Evolutionary conservation across 1,140 invertebrate genomes (phyloP), one percentile per base, ranked within the genome.

Genomic region (Coptotermes formosanus): DNA sequence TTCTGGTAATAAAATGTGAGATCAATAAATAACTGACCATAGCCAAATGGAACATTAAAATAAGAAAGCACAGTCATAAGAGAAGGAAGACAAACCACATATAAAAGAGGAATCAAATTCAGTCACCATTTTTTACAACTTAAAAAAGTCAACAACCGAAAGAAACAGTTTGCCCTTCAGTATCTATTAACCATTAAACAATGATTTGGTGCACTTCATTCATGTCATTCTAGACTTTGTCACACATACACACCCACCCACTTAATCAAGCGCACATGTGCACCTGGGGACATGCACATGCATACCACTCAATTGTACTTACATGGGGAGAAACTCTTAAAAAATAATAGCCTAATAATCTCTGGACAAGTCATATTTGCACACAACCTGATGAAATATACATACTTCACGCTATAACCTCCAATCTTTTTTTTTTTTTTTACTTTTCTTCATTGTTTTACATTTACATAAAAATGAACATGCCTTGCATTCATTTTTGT

Each of bases 391-490:
- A 52, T 30, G n/a, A 9, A 52, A 83, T 48, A 45, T 44, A 83
- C 11, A 55, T 21, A 55, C 52, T 55, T 55, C 19, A 55, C 14
- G 44, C 82, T 83, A 45, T 45, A 83, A 83, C 19, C 21, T 44
- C 3, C 45, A 45, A 83, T 3, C 23, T 19, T 14, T 55, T 2
- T 85, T 85, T 85, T 85, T 85, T 38, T 85, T 45, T 32, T 64
- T 25, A 43, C 32, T 45, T 82, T 81, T 85, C 8, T 44, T 82
- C 82, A 21, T 19, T 81, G 30, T 30, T 38, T 85, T 43, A 75
- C 52, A 16, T 85, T 82, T 85, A 87, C 86, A 84, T 82, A 86
- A 86, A 52, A 82, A 86, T n/a, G n/a, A 86, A 45, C 75, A 86
- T 82, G 85, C 85, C 52, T 81, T 86, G 85, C 85, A 86, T 82